Conservation (phyloP, 1,140 invertebrate genomes). For the Scylla paramamosain region DNA sequence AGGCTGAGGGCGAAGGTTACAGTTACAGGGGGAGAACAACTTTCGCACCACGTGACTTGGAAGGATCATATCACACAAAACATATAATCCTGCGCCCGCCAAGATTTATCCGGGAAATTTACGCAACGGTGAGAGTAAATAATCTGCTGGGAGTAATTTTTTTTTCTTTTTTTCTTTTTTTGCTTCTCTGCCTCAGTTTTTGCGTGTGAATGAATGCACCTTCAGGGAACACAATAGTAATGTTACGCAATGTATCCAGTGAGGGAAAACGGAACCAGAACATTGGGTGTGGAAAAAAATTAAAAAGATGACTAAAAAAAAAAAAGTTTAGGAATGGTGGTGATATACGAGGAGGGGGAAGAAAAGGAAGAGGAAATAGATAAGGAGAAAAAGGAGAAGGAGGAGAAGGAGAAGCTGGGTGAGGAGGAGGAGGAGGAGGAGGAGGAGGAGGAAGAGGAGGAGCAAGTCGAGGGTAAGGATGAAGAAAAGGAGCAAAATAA, state of each 20-base stretch:
- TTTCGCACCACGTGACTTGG: no score
- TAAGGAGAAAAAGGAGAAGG: not conserved
- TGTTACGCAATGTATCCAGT: not conserved
- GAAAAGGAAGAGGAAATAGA: no score
- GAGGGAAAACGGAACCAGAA: not conserved
- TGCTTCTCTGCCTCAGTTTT: no score
- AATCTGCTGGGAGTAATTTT: not conserved
- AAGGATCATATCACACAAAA: no score
- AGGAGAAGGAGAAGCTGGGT: not conserved
- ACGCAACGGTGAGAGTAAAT: slow-evolving; percentile 21
- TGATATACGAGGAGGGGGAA: no score
- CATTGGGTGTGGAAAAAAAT: not conserved
- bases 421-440: not conserved
- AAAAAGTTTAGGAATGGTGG: not conserved
- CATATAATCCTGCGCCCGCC: no score
- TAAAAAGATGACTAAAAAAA: not conserved
- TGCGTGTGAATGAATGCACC: not conserved
- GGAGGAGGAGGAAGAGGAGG: not conserved
- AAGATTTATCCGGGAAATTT: not conserved
- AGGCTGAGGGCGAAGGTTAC: no score
- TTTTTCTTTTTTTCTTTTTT: not conserved
- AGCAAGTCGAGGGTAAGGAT: not conserved
- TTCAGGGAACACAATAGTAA: not conserved
- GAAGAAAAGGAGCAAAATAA: not conserved
- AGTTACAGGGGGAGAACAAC: no score